phyloP scores from a whole-genome alignment of 2,797 vertebrate genomes.

The Epinephelus coioides region DNA sequence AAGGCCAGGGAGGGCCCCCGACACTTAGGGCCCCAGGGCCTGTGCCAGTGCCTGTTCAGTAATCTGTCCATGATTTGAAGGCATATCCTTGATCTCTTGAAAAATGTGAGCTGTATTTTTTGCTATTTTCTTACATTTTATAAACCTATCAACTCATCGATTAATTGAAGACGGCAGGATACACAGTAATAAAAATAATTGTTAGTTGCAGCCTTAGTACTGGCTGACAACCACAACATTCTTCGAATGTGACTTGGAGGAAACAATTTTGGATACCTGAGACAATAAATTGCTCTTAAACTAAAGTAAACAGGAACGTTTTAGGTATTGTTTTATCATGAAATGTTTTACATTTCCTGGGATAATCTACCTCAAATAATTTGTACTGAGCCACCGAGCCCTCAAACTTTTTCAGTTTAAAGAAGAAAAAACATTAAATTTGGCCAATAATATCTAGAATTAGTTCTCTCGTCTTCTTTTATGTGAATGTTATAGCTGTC shows the following conservation, averaged over 20 bases:
- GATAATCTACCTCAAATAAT: background rate
- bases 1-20: too few species aligned
- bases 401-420: background rate
- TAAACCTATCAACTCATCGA: background rate
- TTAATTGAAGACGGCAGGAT: background rate
- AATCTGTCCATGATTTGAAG: background rate
- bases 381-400: background rate
- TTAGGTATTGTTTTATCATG: background rate
- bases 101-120: background rate
- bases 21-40: too few species aligned
- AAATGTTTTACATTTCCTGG: background rate
- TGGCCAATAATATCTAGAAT: too few species aligned
- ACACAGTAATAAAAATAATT: background rate
- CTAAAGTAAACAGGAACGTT: background rate
- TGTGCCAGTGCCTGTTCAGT: too few species aligned
- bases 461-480: background rate
- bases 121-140: background rate
- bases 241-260: background rate
- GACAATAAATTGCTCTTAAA: constrained; percentile 7
- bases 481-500: background rate
- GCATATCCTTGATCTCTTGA: background rate
- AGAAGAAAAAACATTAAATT: background rate
- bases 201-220: background rate
- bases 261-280: background rate
- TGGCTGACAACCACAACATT: background rate